Evolutionary conservation across 1,140 invertebrate species (phyloP), one percentile per base, ranked within the genome.

Genomic region (Pygmarrhopalites habei): DNA sequence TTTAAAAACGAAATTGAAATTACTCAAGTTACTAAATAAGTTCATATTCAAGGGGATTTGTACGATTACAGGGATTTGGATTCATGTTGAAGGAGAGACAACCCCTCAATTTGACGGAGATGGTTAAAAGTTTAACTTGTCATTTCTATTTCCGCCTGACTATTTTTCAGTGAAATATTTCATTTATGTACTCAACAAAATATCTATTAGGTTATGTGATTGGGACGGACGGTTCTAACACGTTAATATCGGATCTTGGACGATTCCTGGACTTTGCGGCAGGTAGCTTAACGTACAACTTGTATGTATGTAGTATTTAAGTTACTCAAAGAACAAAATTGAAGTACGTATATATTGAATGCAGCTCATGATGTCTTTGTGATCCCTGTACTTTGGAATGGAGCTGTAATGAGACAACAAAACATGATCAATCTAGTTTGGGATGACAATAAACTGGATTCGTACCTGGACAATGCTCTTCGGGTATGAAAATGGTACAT

Each of bases 51-150:
- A n/a, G n/a, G n/a, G n/a, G n/a, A n/a, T n/a, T n/a, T n/a, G n/a
- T n/a, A n/a, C n/a, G n/a, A n/a, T n/a, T n/a, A n/a, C n/a, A 79
- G 77, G 77, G 25, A 71, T 76, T 1, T 79, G 77, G 77, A 39
- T 78, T 7, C 77, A 79, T 65, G 73, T 78, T 10, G 76, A 77
- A 51, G 77, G 76, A 2, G 68, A 74, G 28, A 73, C 71, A 28
- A 75, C 75, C 1, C 72, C 72, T 2, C 44, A 64, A 21, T 72
- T 66, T 41, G 63, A 72, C 49, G 19, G 29, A 10, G 63, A 71
- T 49, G 71, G 71, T n/a, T n/a, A n/a, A n/a, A n/a, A n/a, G n/a
- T n/a, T n/a, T n/a, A n/a, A n/a, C n/a, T n/a, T n/a, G n/a, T n/a
- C n/a, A n/a, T n/a, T n/a, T n/a, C n/a, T n/a, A n/a, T n/a, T n/a